Evolutionary conservation across 1,140 invertebrate species (phyloP), one percentile per base, ranked within the genome.

Genomic region (Drosophila takahashii): DNA sequence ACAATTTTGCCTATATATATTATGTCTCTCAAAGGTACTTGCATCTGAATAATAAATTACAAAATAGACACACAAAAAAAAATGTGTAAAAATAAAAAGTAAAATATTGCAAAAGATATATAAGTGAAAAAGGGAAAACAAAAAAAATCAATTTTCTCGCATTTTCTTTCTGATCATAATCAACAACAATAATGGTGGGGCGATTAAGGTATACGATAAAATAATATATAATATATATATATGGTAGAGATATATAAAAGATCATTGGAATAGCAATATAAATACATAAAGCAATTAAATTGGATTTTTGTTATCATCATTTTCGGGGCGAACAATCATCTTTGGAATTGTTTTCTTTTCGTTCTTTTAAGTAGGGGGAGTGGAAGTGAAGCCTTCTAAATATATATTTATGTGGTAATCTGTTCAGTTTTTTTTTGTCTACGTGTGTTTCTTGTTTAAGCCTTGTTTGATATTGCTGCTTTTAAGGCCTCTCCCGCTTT

Each of bases 241-340:
- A 37, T 45, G 52, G 39, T 53, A 41, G 26, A 53, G 59, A 66
- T 62, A 64, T 67, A 64, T 51, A 51, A 27, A 65, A 70, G 64
- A 70, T 70, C 66, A 56, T 70, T 13, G 42, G 34, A 18, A 53
- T 77, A 48, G 48, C 48, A 53, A 69, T 67, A 61, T 27, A 48
- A 47, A 73, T 59, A 77, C 45, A 77, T 71, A 67, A 66, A 72
- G 59, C 44, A 75, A 75, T 75, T 64, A 13, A 57, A 56, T 75
- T 64, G 69, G 69, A 37, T 27, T 71, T 51, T 37, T n/a, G 62
- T 45, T 50, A 29, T 36, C 16, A 51, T 58, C 44, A 44, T 58
- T 44, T 36, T 15, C n/a, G n/a, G 16, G 37, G 61, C 51, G 42
- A 70, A 54, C 26, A 53, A 64, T 57, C 53, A 57, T 75, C 36